Base-by-base conservation (phyloP, 2,113 vertebrate genomes). In the Pristiophorus japonicus region DNA sequence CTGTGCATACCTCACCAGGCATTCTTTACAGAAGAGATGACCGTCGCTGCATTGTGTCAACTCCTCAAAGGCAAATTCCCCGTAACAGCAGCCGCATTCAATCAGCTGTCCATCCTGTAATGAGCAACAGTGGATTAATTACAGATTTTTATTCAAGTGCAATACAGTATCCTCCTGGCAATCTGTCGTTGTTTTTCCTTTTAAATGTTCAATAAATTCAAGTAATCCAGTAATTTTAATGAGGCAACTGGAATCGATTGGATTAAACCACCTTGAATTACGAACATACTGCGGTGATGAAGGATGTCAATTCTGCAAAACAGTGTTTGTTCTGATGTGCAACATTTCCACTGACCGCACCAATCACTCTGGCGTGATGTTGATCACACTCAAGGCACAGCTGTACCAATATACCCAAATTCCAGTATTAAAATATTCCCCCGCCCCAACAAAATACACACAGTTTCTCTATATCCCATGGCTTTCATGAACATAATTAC, bases 1-100 rank as follows among this genome's bases (percentile, higher is more conserved):
- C 97, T 99, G 98, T 96, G 99, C 99, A 0, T 99, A 99, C 97
- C 98, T 99, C 96, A 99, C 98, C 96, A 99, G 98, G 97, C 99
- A 99, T 96, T 99, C 99, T 97, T 99, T 99, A 97, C 99, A 99
- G 97, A 99, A 99, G 94, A 99, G 97, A 96, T 99, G 99, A 91
- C 99, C 99, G 45, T 99, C 99, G 0, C 98, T 98, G 95, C 99
- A 99, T 96, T 99, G 99, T 0, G 99, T 99, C 97, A 99, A 97
- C 96, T 99, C 98, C 96, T 99, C 99, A 2, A 99, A 99, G 0
- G 99, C 98, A 96, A 99, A 99, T 95, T 99, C 99, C 62, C 99
- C 99, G 0, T 98, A 99, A 97, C 99, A 99, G 94, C 99, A 99
- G 96, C 99, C 98, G 30, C 99, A 99, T 96, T 99, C 99, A 0